Evolutionary conservation across 2,888 invertebrate species (phyloP).

Genomic region (Girardia tigrina): DNA sequence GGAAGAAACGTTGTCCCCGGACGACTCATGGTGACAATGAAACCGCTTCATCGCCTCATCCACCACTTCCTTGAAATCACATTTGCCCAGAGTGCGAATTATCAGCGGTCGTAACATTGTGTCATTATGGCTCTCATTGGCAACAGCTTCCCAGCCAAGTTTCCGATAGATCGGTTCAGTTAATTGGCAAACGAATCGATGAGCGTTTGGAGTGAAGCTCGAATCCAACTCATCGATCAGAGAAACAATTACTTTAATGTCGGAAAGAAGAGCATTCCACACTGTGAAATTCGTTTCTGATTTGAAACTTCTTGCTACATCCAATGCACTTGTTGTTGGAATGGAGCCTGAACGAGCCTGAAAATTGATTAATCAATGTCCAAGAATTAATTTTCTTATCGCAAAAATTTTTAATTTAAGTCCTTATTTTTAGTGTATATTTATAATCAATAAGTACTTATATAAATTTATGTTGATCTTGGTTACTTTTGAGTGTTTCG

Average conservation of each 20-base stretch:
- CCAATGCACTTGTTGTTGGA: slow-evolving; percentile 65
- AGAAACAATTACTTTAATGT: slow-evolving; percentile 63
- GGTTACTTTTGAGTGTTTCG: no score
- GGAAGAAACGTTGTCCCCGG: slow-evolving; percentile 52
- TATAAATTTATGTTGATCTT: no score
- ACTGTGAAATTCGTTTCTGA: slow-evolving; percentile 81
- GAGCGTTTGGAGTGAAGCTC: not conserved
- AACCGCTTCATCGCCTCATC: slow-evolving; percentile 63
- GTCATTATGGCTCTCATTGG: slow-evolving; percentile 68
- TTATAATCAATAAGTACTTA: no score
- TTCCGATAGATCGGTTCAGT: slow-evolving; percentile 61
- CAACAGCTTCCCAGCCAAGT: slow-evolving; percentile 71
- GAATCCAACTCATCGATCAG: slow-evolving; percentile 65
- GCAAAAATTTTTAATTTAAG: no score
- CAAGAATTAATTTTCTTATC: no score
- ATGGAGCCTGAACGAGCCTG: slow-evolving; percentile 62
- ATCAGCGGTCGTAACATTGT: slow-evolving; percentile 72
- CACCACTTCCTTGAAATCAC: slow-evolving; percentile 65
- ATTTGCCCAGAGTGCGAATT: slow-evolving; percentile 65
- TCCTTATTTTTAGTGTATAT: no score
- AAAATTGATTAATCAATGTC: no score
- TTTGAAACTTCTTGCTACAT: slow-evolving; percentile 68
- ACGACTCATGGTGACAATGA: slow-evolving; percentile 56
- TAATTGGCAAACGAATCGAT: slow-evolving; percentile 60
- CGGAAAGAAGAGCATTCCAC: slow-evolving; percentile 60